phyloP scores from a whole-genome alignment of 1,140 invertebrate genomes.

The Heliconius melpomene region DNA sequence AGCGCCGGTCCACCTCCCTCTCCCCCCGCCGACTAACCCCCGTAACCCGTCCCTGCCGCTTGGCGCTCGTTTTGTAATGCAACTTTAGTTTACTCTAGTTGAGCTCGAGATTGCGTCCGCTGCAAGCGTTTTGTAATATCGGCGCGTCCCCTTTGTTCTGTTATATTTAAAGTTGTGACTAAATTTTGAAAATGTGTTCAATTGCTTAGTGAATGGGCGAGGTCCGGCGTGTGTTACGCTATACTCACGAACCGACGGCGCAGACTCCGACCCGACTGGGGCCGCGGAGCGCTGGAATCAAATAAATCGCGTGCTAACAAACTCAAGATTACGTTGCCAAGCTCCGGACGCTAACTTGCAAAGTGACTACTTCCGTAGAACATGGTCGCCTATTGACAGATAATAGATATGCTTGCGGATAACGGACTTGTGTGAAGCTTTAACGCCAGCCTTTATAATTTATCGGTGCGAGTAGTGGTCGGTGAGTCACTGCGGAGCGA shows the following conservation, averaged over 20 bases:
- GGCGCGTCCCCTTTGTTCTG: slow-evolving; percentile 48
- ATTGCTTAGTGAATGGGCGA: slow-evolving; percentile 58
- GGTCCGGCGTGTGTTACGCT: slow-evolving; percentile 51
- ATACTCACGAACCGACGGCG: slow-evolving; percentile 43
- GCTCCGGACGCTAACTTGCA: slow-evolving; percentile 20
- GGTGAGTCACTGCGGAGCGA: slow-evolving; percentile 70
- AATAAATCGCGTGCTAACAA: slow-evolving; percentile 49
- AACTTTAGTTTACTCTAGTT: slow-evolving; percentile 53
- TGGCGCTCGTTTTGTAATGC: slow-evolving; percentile 52
- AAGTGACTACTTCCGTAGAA: slow-evolving; percentile 42
- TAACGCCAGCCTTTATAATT: slow-evolving; percentile 54
- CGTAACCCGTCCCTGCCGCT: slow-evolving; percentile 44
- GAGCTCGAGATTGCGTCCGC: slow-evolving; percentile 46
- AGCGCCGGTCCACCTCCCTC: slow-evolving; percentile 9
- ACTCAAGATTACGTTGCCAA: slow-evolving; percentile 44
- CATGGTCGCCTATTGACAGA: slow-evolving; percentile 34
- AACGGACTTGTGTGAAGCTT: slow-evolving; percentile 37
- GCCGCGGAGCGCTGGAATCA: slow-evolving; percentile 36
- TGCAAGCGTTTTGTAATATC: slow-evolving; percentile 40
- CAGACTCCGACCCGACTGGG: slow-evolving; percentile 47
- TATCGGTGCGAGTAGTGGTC: slow-evolving; percentile 52
- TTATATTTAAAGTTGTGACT: slow-evolving; percentile 50
- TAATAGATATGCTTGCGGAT: slow-evolving; percentile 37
- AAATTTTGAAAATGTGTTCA: slow-evolving; percentile 49
- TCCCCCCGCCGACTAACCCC: slow-evolving; percentile 34